Evolutionary conservation across 2,888 invertebrate species (phyloP).

Genomic region (Mylabris sibirica): DNA sequence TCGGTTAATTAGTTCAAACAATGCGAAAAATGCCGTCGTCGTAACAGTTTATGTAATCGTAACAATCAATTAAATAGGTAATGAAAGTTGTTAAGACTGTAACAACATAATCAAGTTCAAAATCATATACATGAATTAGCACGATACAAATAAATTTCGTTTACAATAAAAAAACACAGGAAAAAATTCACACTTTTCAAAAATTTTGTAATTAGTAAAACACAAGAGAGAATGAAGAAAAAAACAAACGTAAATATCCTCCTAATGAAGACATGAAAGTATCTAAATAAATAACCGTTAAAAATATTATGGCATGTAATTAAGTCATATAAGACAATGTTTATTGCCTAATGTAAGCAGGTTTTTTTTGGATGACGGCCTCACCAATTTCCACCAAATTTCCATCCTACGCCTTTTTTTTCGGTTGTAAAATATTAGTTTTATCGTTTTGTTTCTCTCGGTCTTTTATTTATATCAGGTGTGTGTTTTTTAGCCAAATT

Average conservation of each 20-base stretch:
- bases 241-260: neutral
- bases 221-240: neutral
- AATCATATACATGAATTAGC: neutral
- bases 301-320: slow-evolving; percentile 1
- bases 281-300: slow-evolving; percentile 1
- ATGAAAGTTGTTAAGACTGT: slow-evolving; percentile 6
- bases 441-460: neutral
- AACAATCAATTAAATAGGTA: slow-evolving; percentile 2
- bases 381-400: slow-evolving; percentile 3
- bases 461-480: neutral
- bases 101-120: slow-evolving; percentile 9
- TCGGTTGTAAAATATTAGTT: neutral
- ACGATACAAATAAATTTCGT: neutral
- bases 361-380: neutral
- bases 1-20: slow-evolving; percentile 4
- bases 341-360: slow-evolving; percentile 6
- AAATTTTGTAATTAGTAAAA: too few species aligned
- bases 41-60: slow-evolving; percentile 3
- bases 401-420: neutral
- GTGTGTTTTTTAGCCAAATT: neutral
- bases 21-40: slow-evolving; percentile 7
- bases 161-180: neutral
- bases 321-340: slow-evolving; percentile 6
- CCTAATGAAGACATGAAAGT: slow-evolving; percentile 5
- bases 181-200: neutral